Percentiles rank a stretch among this genome's conserved stretches.
phyloP scores from a whole-genome alignment of 2,888 invertebrate genomes.

The Rotaria sp. region DNA sequence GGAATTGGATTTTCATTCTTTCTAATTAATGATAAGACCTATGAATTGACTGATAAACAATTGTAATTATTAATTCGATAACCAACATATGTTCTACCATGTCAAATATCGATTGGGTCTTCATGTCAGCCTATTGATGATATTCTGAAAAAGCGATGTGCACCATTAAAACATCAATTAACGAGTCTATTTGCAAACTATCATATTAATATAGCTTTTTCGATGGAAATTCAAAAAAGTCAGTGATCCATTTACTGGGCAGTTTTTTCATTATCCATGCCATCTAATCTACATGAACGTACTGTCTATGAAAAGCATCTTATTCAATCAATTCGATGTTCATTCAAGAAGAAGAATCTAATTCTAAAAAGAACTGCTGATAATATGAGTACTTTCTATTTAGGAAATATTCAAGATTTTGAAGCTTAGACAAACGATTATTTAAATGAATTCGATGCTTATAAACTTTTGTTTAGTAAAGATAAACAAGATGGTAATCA shows the following conservation, averaged over 20 bases:
- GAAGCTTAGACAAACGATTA: background rate
- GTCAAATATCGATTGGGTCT: background rate
- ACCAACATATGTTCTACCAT: background rate
- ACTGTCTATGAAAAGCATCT: background rate
- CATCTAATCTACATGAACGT: background rate
- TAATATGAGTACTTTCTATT: background rate
- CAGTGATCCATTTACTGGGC: background rate
- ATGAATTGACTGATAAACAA: background rate
- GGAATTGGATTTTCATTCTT: background rate
- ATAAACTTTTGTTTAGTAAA: background rate
- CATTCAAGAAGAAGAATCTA: background rate
- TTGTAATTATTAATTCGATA: background rate
- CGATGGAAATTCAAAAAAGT: background rate
- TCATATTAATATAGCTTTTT: background rate
- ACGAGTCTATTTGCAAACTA: background rate
- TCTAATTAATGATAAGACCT: background rate
- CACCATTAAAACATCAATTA: background rate
- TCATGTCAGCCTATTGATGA: background rate
- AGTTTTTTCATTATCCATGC: background rate
- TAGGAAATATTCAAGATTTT: background rate
- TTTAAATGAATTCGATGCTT: background rate
- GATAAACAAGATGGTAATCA: background rate
- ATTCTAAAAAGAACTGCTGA: background rate
- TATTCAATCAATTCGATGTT: background rate
- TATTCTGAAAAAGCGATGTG: background rate